Evolutionary conservation across 2,888 invertebrate species (phyloP).

Genomic region (Strigamia crassipes): DNA sequence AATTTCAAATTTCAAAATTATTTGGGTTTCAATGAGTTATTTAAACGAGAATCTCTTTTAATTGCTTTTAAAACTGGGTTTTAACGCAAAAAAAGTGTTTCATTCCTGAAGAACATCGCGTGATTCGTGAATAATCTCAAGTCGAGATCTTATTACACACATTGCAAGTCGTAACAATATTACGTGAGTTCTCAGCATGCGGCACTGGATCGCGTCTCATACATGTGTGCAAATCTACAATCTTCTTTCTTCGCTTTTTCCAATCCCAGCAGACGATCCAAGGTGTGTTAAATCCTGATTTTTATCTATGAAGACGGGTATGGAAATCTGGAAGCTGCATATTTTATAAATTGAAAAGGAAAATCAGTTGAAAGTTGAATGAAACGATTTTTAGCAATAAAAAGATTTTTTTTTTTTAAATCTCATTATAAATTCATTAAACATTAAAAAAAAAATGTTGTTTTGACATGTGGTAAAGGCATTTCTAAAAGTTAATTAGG

Average conservation of each 20-base stretch:
- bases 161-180: neutral
- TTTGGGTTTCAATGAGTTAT: too few species aligned
- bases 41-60: neutral
- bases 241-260: neutral
- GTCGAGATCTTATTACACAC: neutral
- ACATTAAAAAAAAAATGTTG: neutral
- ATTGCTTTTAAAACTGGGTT: neutral
- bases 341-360: neutral
- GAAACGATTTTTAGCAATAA: too few species aligned
- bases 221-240: neutral
- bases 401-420: too few species aligned
- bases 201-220: neutral
- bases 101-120: neutral
- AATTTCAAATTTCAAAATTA: too few species aligned
- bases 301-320: neutral
- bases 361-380: too few species aligned
- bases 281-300: slow-evolving; percentile 6
- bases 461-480: neutral
- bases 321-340: neutral
- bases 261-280: neutral
- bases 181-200: neutral
- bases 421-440: slow-evolving; percentile 7
- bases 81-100: neutral
- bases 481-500: slow-evolving; percentile 6
- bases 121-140: neutral